phyloP scores from a whole-genome alignment of 1,140 invertebrate genomes.

The Sitodiplosis mosellana region DNA sequence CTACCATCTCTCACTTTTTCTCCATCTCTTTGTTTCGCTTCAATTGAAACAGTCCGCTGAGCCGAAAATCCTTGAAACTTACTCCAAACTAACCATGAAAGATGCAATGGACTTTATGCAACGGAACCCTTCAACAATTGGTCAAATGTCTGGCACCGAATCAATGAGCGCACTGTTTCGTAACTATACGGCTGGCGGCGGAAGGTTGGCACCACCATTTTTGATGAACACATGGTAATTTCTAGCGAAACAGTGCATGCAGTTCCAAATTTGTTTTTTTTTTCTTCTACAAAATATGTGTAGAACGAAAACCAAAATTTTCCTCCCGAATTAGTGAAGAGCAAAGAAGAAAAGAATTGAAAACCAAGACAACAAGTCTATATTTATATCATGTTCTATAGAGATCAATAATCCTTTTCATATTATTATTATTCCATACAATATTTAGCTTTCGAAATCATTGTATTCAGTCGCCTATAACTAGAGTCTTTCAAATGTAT shows the following conservation, averaged over 20 bases:
- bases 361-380: no score
- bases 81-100: slow-evolving; percentile 80
- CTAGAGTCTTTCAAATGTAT: not conserved
- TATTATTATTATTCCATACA: not conserved
- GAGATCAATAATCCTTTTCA: slow-evolving; percentile 7
- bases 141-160: slow-evolving; percentile 64
- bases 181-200: slow-evolving; percentile 68
- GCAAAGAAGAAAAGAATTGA: no score
- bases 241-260: slow-evolving; percentile 10
- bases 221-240: slow-evolving; percentile 26
- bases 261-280: no score
- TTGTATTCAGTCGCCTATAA: not conserved
- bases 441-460: no score
- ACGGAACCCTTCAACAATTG: slow-evolving; percentile 63
- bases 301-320: no score
- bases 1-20: not conserved
- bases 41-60: slow-evolving; percentile 45
- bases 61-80: slow-evolving; percentile 87
- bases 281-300: not conserved
- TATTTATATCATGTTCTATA: no score
- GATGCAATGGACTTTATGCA: slow-evolving; percentile 84
- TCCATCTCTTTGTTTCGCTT: not conserved
- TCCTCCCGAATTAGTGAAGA: no score
- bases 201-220: slow-evolving; percentile 40
- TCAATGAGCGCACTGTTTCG: slow-evolving; percentile 79